phyloP scores from a whole-genome alignment of 2,113 vertebrate genomes.

The Cryptotis parvus region DNA sequence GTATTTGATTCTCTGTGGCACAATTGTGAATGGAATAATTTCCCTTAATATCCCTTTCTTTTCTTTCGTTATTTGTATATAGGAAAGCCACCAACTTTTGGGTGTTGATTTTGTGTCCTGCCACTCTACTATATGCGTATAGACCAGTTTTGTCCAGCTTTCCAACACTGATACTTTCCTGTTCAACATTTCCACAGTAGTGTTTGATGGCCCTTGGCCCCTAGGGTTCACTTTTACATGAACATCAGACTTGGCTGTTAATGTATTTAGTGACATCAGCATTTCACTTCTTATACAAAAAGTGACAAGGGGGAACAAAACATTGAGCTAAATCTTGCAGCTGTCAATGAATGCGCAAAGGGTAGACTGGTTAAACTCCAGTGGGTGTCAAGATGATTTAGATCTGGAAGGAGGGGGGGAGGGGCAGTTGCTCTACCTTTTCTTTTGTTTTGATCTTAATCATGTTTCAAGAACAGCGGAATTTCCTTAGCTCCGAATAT shows the following conservation, averaged over 20 bases:
- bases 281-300: neutral
- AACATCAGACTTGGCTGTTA: neutral
- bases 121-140: too few species aligned
- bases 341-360: neutral
- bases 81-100: too few species aligned
- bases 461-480: neutral
- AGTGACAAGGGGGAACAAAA: neutral
- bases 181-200: slow-evolving; percentile 26
- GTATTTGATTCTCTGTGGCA: too few species aligned
- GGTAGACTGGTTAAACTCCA: neutral
- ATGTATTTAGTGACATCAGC: slow-evolving; percentile 8
- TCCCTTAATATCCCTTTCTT: too few species aligned
- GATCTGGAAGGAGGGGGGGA: too few species aligned
- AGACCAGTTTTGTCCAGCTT: neutral
- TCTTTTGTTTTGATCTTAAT: slow-evolving; percentile 40
- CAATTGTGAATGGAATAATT: too few species aligned
- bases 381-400: neutral
- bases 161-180: neutral
- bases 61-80: too few species aligned
- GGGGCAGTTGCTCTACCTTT: neutral
- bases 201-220: neutral
- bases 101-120: too few species aligned
- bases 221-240: neutral
- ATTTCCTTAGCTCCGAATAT: neutral
- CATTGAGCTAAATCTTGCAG: slow-evolving; percentile 2